Conservation (phyloP, 2,888 invertebrate species). For the Frankliniella intonsa region DNA sequence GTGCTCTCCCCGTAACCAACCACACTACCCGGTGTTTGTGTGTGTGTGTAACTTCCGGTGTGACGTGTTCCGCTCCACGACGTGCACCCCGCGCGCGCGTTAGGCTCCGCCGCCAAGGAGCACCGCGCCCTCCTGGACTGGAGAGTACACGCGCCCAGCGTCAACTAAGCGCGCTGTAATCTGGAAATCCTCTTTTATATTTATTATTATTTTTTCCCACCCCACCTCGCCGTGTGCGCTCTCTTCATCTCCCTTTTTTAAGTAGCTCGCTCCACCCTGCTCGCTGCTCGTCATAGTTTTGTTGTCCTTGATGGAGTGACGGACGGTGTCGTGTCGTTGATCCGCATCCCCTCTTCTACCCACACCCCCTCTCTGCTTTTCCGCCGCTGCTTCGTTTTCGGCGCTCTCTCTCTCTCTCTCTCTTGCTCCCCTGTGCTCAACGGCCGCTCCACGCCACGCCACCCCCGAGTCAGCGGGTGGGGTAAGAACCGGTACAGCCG, state of each 20-base stretch:
- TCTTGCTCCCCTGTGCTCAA: background rate
- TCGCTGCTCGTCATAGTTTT: no score
- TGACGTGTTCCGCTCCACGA: no score
- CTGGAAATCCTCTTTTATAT: slow-evolving; percentile 4
- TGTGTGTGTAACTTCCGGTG: no score
- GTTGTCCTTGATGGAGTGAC: slow-evolving; percentile 16
- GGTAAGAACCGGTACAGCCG: background rate
- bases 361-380: background rate
- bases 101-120: no score
- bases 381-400: background rate
- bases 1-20: no score
- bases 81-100: no score
- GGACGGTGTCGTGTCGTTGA: background rate
- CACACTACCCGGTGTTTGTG: no score
- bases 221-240: background rate
- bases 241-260: background rate
- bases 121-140: no score
- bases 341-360: background rate
- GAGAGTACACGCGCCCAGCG: background rate
- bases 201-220: background rate
- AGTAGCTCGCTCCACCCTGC: background rate
- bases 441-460: background rate
- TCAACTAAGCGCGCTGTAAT: slow-evolving; percentile 15
- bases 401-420: background rate
- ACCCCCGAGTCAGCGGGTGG: no score